Evolutionary conservation across 2,113 vertebrate species (phyloP).

Genomic region (Atrichornis clamosus): DNA sequence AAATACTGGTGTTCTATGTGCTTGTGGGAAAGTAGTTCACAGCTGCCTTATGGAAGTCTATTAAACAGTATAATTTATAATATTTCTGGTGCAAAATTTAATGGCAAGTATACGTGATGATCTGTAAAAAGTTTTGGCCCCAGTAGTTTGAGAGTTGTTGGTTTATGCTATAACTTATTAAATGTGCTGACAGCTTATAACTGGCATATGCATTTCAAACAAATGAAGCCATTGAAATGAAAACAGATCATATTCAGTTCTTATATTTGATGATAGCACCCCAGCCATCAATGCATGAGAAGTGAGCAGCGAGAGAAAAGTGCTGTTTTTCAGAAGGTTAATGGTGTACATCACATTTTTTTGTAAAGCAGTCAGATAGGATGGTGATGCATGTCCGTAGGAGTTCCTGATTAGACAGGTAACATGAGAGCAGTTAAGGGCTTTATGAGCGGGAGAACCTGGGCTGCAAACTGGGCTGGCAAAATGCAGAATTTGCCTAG

Average conservation of each 20-base stretch:
- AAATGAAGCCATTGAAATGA: slow-evolving; percentile 14
- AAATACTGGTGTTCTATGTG: background rate
- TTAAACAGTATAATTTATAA: slow-evolving; percentile 19
- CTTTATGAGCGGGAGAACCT: background rate
- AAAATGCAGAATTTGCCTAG: slow-evolving; percentile 40
- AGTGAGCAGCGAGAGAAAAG: background rate
- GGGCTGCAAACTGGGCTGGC: background rate
- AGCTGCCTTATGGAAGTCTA: background rate
- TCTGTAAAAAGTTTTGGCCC: slow-evolving; percentile 24
- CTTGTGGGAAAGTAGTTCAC: slow-evolving; percentile 14
- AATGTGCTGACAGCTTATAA: slow-evolving; percentile 17
- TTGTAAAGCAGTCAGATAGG: background rate
- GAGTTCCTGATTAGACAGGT: background rate
- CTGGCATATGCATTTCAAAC: background rate
- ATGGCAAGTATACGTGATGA: slow-evolving; percentile 18
- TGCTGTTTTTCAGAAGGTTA: background rate
- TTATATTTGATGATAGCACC: background rate
- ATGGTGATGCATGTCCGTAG: background rate
- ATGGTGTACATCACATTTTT: background rate
- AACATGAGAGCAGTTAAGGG: background rate
- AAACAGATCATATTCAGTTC: background rate
- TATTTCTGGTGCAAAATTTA: background rate
- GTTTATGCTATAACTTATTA: slow-evolving; percentile 2
- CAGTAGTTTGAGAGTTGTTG: background rate
- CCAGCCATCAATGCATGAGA: background rate